phyloP scores from a whole-genome alignment of 2,113 vertebrate genomes.

The Panurus biarmicus region DNA sequence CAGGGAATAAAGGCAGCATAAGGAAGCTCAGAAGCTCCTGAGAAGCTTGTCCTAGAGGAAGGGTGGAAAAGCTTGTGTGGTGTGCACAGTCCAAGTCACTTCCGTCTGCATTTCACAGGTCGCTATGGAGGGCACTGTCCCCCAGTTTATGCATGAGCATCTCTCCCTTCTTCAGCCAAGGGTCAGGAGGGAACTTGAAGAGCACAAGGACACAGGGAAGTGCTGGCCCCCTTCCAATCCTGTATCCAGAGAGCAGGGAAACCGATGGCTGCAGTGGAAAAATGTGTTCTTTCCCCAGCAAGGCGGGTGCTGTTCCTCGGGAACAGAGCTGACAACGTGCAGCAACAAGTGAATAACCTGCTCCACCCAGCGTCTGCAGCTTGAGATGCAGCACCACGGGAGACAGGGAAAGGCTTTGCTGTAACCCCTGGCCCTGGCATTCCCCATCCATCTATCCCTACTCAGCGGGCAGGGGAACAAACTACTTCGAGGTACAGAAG shows the following conservation, averaged over 20 bases:
- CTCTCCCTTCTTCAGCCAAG: not conserved
- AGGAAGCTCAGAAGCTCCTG: not conserved
- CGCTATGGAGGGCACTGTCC: not conserved
- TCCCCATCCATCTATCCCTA: rapidly evolving
- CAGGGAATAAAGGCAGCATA: rapidly evolving
- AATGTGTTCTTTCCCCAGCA: rapidly evolving
- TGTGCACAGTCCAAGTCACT: not conserved
- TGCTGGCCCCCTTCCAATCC: too few species aligned
- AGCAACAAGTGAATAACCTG: not conserved
- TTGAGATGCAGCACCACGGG: not conserved
- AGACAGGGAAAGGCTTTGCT: not conserved
- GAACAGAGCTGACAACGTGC: rapidly evolving
- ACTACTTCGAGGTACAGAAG: too few species aligned
- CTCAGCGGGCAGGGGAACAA: not conserved
- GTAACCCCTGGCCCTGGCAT: rapidly evolving
- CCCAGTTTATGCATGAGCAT: rapidly evolving
- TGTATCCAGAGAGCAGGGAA: not conserved
- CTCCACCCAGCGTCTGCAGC: not conserved
- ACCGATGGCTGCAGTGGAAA: not conserved
- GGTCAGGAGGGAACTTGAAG: not conserved
- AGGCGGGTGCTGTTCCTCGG: rapidly evolving
- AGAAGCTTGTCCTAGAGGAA: not conserved
- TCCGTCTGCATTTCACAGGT: not conserved
- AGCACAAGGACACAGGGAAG: not conserved
- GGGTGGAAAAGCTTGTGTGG: rapidly evolving